Base-by-base conservation (phyloP, 1,140 invertebrate genomes). In the Laupala kohalensis region DNA sequence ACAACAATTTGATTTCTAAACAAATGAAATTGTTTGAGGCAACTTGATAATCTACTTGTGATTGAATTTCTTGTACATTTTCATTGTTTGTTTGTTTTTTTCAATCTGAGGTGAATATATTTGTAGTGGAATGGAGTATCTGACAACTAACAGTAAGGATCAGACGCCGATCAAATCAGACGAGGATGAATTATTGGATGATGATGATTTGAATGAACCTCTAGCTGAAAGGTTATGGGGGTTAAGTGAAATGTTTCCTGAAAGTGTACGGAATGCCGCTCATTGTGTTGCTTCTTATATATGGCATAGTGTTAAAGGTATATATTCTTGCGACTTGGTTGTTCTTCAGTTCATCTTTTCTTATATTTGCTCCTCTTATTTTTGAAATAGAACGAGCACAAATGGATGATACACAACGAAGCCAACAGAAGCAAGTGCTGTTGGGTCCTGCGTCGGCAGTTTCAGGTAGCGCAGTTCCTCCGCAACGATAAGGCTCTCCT, bases 211-310 rank as follows among this genome's bases (percentile, higher is more conserved):
- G 64, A 95, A 97, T 83, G 95, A 97, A 84, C 91, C 90, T 12
- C 75, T 96, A 6, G 79, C 82, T 0, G 95, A 98, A 80, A 85
- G 95, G 77, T 79, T 98, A 72, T 86, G 89, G 84, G 95, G 94
- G 29, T 80, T 97, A 66, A 92, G 93, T 23, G 95, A 98, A 84
- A 98, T 98, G 95, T 96, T 98, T 77, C 95, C 95, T 0, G 89
- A 94, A 74, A 79, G 83, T 76, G 79, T 97, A 5, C 83, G 93
- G 70, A 90, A 88, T 77, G 82, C 84, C 5, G 87, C 88, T 64
- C 84, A 85, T 71, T 82, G 83, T 72, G 77, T 88, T 5, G 74
- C 78, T 3, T 68, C 30, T 65, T 72, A 75, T 15, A 70, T 80
- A 6, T 71, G 76, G 25, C 74, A 71, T 28, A 76, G 79, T 25